Evolutionary conservation across 2,797 vertebrate species (phyloP).

Genomic region (Aythya fuligula): DNA sequence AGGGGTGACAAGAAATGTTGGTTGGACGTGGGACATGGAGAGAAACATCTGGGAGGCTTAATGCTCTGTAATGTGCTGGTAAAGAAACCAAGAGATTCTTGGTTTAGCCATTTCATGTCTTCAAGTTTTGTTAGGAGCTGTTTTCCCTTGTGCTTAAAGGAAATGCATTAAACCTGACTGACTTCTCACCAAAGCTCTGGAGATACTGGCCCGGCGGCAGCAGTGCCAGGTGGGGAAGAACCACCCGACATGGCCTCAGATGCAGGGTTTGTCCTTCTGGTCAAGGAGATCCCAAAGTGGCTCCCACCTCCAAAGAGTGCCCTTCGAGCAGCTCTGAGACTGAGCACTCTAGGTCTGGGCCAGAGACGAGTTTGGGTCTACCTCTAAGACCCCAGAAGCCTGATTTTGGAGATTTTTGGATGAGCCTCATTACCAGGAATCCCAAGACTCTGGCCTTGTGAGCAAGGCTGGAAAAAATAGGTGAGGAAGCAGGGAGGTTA

Average conservation of each 20-base stretch:
- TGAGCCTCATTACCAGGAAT: background rate
- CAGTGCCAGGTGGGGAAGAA: rapidly evolving
- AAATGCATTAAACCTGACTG: background rate
- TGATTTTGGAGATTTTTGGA: background rate
- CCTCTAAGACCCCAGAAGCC: background rate
- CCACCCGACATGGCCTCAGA: rapidly evolving
- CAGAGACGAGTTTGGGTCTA: background rate
- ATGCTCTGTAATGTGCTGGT: background rate
- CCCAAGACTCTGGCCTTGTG: background rate
- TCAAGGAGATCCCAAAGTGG: background rate
- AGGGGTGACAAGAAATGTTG: background rate
- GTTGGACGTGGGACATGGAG: background rate
- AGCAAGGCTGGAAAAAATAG: background rate
- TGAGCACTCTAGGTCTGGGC: background rate
- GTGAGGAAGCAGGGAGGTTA: background rate
- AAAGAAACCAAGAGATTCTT: background rate
- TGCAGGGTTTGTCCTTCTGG: background rate
- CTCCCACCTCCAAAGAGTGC: background rate
- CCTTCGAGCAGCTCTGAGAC: background rate
- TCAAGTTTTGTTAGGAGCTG: background rate
- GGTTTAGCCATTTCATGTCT: background rate
- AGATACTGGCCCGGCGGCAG: rapidly evolving
- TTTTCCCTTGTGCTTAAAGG: background rate
- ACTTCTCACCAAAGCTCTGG: background rate
- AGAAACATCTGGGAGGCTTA: background rate